Evolutionary conservation across 2,113 vertebrate species (phyloP).

Genomic region (Cavia porcellus): DNA sequence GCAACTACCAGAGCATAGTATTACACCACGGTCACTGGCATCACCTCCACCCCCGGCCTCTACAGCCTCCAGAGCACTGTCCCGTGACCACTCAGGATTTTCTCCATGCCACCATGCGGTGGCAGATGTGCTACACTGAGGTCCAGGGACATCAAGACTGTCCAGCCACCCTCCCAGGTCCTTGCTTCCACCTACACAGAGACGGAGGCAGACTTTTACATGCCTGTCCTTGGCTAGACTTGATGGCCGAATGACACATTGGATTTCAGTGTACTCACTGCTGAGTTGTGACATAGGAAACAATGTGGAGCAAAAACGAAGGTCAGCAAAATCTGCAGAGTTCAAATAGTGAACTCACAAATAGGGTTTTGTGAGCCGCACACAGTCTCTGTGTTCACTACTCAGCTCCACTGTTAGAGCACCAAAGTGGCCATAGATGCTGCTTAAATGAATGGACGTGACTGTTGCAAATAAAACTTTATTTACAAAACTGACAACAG

Average conservation of each 20-base stretch:
- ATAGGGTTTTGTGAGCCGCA: neutral
- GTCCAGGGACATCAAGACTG: neutral
- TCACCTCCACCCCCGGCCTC: rapidly evolving
- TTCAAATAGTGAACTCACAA: neutral
- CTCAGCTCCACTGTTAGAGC: neutral
- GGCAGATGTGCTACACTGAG: too few species aligned
- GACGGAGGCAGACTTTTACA: rapidly evolving
- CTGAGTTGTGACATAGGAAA: neutral
- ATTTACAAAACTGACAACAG: neutral
- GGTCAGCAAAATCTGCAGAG: neutral
- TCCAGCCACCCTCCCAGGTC: rapidly evolving
- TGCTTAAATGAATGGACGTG: neutral
- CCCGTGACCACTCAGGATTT: rapidly evolving
- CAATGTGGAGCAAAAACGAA: neutral
- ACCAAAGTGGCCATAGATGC: neutral
- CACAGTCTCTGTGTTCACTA: neutral
- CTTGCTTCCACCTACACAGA: neutral
- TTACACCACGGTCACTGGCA: rapidly evolving
- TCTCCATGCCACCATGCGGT: neutral
- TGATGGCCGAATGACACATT: too few species aligned
- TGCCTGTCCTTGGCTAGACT: rapidly evolving
- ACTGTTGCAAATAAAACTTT: slow-evolving; percentile 15
- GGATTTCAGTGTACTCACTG: neutral
- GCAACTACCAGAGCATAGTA: rapidly evolving
- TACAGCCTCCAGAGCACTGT: neutral